Percentiles rank a stretch among this genome's conserved stretches.
phyloP scores from a whole-genome alignment of 1,140 invertebrate species.

The Drosophila kikkawai region DNA sequence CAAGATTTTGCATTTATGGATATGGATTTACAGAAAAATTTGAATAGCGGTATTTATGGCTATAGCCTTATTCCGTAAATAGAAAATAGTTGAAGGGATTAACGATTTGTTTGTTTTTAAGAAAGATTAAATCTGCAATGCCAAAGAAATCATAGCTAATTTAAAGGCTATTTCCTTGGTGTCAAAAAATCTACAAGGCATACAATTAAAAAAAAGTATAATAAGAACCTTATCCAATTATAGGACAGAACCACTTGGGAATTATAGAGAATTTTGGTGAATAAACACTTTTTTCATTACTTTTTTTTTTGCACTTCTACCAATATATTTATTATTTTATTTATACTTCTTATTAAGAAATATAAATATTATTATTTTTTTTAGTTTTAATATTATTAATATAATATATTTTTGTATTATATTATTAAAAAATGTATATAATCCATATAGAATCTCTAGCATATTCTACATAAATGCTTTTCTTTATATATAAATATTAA shows the following conservation, averaged over 20 bases:
- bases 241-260: not conserved
- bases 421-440: too few species aligned
- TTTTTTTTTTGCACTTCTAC: not conserved
- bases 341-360: not conserved
- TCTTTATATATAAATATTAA: not conserved
- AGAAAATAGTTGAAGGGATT: not conserved
- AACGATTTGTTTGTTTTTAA: not conserved
- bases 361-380: too few species aligned
- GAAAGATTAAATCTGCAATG: too few species aligned
- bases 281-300: not conserved
- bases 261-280: not conserved
- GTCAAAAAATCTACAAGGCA: too few species aligned
- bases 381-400: too few species aligned
- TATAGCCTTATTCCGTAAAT: not conserved
- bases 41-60: constrained; percentile 14
- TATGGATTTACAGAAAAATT: not conserved
- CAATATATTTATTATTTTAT: not conserved
- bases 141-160: too few species aligned
- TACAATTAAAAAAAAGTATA: too few species aligned
- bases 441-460: not conserved
- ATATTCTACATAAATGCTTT: not conserved
- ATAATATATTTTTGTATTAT: too few species aligned
- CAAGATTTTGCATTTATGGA: not conserved
- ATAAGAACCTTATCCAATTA: too few species aligned
- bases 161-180: too few species aligned